phyloP scores from a whole-genome alignment of 2,797 vertebrate genomes.

The Sylvilagus floridanus region DNA sequence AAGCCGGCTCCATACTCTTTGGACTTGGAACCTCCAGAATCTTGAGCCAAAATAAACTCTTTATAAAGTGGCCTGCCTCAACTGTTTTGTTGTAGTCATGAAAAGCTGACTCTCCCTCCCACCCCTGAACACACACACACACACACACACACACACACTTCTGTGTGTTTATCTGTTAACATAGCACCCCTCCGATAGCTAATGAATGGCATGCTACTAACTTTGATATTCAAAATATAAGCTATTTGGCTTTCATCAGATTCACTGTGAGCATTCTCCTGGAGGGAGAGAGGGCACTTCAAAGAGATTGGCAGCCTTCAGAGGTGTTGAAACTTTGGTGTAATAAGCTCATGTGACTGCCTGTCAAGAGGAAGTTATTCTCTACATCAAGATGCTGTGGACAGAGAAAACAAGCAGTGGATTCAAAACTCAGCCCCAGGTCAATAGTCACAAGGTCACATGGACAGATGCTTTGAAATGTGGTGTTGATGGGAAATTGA shows the following conservation, averaged over 20 bases:
- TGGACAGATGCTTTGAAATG: background rate
- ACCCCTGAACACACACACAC: background rate
- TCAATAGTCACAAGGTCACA: background rate
- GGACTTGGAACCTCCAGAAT: too few species aligned
- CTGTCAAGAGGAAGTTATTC: background rate
- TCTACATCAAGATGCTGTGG: background rate
- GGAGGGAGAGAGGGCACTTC: background rate
- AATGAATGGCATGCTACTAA: background rate
- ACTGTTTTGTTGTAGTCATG: too few species aligned
- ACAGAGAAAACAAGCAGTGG: conserved; percentile 19
- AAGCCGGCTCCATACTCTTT: too few species aligned
- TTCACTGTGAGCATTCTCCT: background rate
- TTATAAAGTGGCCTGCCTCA: too few species aligned
- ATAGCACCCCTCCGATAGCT: background rate
- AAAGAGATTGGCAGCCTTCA: background rate
- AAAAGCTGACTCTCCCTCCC: too few species aligned
- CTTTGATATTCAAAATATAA: background rate
- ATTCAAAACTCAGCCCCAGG: background rate
- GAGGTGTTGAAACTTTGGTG: background rate
- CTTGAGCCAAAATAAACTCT: too few species aligned
- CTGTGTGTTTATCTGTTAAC: background rate
- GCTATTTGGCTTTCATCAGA: background rate
- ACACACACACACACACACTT: background rate
- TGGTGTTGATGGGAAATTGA: background rate
- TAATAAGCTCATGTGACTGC: background rate